Conservation (phyloP, 1,140 invertebrate genomes). For the Eulimnadia texana region DNA sequence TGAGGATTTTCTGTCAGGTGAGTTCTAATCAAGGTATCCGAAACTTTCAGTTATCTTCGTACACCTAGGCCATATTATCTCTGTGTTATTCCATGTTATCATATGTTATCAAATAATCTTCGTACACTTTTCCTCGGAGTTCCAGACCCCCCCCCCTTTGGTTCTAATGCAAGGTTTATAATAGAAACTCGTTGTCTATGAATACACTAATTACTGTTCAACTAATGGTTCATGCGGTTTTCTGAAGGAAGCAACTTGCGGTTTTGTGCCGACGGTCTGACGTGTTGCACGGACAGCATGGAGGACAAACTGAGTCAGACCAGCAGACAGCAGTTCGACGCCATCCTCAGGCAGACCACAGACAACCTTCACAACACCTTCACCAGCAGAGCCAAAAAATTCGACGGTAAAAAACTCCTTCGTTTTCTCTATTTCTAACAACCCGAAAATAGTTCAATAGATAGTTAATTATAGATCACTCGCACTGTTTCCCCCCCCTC, state of each 20-base stretch:
- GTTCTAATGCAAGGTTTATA: too few relatives aligned
- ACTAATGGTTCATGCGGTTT: too few relatives aligned
- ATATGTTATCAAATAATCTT: too few relatives aligned
- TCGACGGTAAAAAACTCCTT: constrained; percentile 28
- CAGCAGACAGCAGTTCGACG: constrained; percentile 29
- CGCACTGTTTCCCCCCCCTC: not conserved
- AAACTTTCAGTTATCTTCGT: too few relatives aligned
- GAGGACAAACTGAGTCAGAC: constrained; percentile 28
- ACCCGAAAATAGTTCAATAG: not conserved
- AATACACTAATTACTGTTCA: too few relatives aligned
- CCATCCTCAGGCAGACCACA: constrained; percentile 25
- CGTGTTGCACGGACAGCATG: constrained; percentile 33
- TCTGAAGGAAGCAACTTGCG: constrained; percentile 28
- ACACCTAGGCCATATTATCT: too few relatives aligned
- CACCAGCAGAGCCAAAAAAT: constrained; percentile 26
- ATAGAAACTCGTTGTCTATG: too few relatives aligned
- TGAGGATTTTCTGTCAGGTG: too few relatives aligned
- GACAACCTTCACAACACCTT: constrained; percentile 25
- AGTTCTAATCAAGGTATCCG: too few relatives aligned
- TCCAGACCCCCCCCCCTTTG: too few relatives aligned
- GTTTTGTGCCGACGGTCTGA: constrained; percentile 28
- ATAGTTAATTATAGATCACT: not conserved
- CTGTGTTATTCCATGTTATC: too few relatives aligned
- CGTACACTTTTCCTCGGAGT: too few relatives aligned
- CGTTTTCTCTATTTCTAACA: not conserved